phyloP scores from a whole-genome alignment of 2,888 invertebrate species.

The Crematogaster levior region DNA sequence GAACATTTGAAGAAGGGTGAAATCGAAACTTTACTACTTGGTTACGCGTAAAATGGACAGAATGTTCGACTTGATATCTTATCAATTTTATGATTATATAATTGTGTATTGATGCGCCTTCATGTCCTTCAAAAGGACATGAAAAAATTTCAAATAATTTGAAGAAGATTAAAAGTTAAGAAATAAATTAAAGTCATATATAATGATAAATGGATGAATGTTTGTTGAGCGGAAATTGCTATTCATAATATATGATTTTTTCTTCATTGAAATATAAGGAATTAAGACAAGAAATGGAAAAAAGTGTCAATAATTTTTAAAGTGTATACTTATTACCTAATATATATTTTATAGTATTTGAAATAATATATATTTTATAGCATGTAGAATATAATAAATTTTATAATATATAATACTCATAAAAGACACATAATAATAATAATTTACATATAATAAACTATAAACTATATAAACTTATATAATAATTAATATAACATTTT shows the following conservation, averaged over 20 bases:
- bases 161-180: neutral
- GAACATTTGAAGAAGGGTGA: conserved; percentile 6
- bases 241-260: neutral
- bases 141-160: neutral
- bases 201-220: neutral
- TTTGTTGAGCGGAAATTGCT: neutral
- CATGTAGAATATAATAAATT: neutral
- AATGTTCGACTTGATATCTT: neutral
- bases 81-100: neutral
- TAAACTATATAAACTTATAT: no score
- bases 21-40: neutral
- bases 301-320: neutral
- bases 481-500: neutral
- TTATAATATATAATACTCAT: no score
- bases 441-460: no score
- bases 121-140: neutral
- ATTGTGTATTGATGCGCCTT: neutral
- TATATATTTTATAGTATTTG: neutral
- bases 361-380: no score
- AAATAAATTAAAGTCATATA: neutral
- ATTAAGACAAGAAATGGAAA: neutral
- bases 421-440: conserved; percentile 1
- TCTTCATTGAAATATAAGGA: neutral
- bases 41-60: neutral
- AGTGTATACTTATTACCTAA: neutral